These are phyloP conservation scores for Andrena bucephala DNA, from an alignment of 2,888 invertebrate species.

Conservation along the genomic window DNA sequence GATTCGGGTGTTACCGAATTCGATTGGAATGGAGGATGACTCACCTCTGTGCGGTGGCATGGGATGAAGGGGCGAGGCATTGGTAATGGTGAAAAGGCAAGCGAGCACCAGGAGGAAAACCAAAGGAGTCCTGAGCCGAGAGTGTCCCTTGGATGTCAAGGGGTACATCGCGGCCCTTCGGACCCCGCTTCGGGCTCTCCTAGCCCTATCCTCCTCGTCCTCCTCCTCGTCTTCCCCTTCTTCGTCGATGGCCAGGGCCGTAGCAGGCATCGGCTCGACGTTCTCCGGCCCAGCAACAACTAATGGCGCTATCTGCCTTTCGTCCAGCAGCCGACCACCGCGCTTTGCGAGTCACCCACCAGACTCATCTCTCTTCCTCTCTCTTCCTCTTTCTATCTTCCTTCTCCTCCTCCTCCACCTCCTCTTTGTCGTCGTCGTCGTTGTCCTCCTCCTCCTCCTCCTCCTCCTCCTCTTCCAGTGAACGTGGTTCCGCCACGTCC, in stretches of 20 bases:
- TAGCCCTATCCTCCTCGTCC: slow-evolving; percentile 60
- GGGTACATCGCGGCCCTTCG: slow-evolving; percentile 62
- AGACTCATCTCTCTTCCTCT: slow-evolving; percentile 78
- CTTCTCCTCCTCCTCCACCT: slow-evolving; percentile 9
- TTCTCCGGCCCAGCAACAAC: slow-evolving; percentile 65
- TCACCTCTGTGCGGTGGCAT: slow-evolving; percentile 78
- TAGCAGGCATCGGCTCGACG: slow-evolving; percentile 76
- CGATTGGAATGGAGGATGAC: slow-evolving; percentile 47
- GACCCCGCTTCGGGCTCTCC: slow-evolving; percentile 49
- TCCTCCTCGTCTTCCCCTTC: slow-evolving; percentile 68
- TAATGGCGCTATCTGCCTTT: slow-evolving; percentile 79
- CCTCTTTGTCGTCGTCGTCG: not conserved
- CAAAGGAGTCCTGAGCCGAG: slow-evolving; percentile 23
- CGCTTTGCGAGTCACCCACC: slow-evolving; percentile 74
- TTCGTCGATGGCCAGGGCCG: slow-evolving; percentile 75
- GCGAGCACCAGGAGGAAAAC: slow-evolving; percentile 54
- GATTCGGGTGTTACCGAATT: not conserved
- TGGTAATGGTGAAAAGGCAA: slow-evolving; percentile 70
- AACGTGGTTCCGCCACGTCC: slow-evolving; percentile 58
- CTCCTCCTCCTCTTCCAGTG: slow-evolving; percentile 32
- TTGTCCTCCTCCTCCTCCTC: slow-evolving; percentile 27
- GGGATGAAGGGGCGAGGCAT: slow-evolving; percentile 80
- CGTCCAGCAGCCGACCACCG: slow-evolving; percentile 75
- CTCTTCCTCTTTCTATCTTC: slow-evolving; percentile 18
- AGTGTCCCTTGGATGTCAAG: slow-evolving; percentile 24